Evolutionary conservation across 2,797 vertebrate genomes (phyloP).

Genomic region (Hoplostethus mediterraneus): DNA sequence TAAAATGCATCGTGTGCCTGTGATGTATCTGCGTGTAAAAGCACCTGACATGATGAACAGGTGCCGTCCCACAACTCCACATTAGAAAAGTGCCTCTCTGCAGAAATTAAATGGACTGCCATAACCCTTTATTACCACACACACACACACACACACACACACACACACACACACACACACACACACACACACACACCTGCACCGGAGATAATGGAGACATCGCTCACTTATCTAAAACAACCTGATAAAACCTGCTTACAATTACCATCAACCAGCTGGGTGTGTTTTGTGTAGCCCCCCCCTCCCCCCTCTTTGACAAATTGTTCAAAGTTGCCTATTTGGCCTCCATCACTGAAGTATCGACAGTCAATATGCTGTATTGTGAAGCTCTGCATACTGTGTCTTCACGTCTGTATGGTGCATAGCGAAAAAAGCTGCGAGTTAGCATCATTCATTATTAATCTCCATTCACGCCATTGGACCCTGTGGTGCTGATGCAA

Average conservation of each 20-base stretch:
- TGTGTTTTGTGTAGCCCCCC: neutral
- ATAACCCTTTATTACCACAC: slow-evolving; percentile 18
- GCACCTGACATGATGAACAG: neutral
- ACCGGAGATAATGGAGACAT: slow-evolving; percentile 5
- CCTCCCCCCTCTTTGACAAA: neutral
- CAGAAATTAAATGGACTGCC: slow-evolving; percentile 16
- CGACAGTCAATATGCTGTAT: slow-evolving; percentile 2
- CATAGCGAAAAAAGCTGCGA: slow-evolving; percentile 33
- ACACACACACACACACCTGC: neutral
- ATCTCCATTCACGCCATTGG: slow-evolving; percentile 53
- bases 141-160: too few relatives aligned
- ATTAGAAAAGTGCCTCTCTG: slow-evolving; percentile 26
- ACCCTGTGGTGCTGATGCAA: slow-evolving; percentile 45
- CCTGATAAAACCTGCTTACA: neutral
- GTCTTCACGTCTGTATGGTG: slow-evolving; percentile 37
- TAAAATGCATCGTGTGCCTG: slow-evolving; percentile 15
- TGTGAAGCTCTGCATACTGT: slow-evolving; percentile 9
- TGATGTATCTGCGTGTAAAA: slow-evolving; percentile 13
- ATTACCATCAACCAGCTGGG: neutral
- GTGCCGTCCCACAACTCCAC: neutral
- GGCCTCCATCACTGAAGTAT: neutral
- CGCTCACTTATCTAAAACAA: slow-evolving; percentile 16
- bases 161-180: too few relatives aligned
- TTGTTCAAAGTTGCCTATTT: neutral
- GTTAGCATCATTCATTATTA: slow-evolving; percentile 68